A percentile compares a stretch with the other conserved stretches of the same genome.
Conservation (phyloP, 2,113 vertebrate genomes). For the Australoheros scitulus region DNA sequence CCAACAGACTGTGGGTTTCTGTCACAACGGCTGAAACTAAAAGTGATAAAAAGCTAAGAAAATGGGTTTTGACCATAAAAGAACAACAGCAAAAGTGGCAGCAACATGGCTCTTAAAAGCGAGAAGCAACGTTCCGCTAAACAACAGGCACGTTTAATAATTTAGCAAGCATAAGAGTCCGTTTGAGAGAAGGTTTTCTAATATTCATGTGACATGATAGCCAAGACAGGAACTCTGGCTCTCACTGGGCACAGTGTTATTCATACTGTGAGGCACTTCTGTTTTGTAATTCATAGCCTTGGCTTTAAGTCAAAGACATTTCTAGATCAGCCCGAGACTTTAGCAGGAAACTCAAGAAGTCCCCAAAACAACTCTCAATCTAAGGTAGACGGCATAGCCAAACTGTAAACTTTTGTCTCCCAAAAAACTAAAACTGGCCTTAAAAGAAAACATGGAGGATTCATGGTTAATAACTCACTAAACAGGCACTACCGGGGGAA, state of each 20-base stretch:
- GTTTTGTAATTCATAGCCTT: conserved; percentile 69
- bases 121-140: conserved; percentile 40
- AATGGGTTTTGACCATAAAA: conserved; percentile 30
- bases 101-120: conserved; percentile 34
- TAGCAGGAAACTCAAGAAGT: conserved; percentile 33
- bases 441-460: background rate
- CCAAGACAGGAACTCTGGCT: conserved; percentile 65
- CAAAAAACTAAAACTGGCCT: background rate
- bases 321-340: conserved; percentile 35
- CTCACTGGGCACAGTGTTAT: conserved; percentile 62
- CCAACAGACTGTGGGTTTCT: conserved; percentile 6
- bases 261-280: conserved; percentile 55
- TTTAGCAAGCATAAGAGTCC: conserved; percentile 66
- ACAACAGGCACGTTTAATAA: conserved; percentile 71
- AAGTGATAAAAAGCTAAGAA: conserved; percentile 21
- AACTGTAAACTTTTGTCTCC: background rate
- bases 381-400: background rate
- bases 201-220: conserved; percentile 78
- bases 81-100: conserved; percentile 21
- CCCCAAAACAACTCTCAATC: background rate
- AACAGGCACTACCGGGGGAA: background rate
- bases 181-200: conserved; percentile 68
- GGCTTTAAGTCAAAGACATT: conserved; percentile 47
- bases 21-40: conserved; percentile 19
- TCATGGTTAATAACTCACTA: background rate